phyloP scores from a whole-genome alignment of 2,113 vertebrate species.

The Phoxinus phoxinus region DNA sequence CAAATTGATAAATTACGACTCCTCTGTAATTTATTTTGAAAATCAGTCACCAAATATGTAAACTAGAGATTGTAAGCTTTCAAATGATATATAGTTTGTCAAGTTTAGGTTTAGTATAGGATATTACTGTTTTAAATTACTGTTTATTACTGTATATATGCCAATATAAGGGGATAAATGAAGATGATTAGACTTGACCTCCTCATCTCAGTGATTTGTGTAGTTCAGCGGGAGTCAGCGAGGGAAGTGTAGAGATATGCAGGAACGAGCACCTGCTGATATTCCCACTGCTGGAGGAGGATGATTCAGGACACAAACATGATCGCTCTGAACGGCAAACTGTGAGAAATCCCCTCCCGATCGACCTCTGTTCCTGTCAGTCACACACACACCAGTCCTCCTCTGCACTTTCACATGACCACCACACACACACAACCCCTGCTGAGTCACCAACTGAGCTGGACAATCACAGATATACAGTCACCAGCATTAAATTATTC shows the following conservation, averaged over 20 bases:
- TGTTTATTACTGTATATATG: too few species aligned
- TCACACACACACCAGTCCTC: conserved; percentile 16
- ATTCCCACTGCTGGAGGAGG: conserved; percentile 51
- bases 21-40: too few species aligned
- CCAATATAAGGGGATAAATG: too few species aligned
- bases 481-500: not conserved
- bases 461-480: not conserved
- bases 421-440: not conserved
- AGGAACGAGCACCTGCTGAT: conserved; percentile 56
- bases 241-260: not conserved
- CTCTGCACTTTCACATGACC: not conserved
- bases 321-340: conserved; percentile 49
- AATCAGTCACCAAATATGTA: too few species aligned
- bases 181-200: too few species aligned
- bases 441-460: not conserved
- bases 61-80: too few species aligned
- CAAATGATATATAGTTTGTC: too few species aligned
- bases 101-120: too few species aligned
- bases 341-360: conserved; percentile 59
- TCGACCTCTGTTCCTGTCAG: conserved; percentile 50
- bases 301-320: conserved; percentile 56
- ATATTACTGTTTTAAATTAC: too few species aligned
- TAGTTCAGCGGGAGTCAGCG: too few species aligned
- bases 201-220: too few species aligned
- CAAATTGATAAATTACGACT: too few species aligned